These are phyloP conservation scores for Calcarius ornatus DNA, from an alignment of 2,113 vertebrate genomes.

Conservation along the genomic window DNA sequence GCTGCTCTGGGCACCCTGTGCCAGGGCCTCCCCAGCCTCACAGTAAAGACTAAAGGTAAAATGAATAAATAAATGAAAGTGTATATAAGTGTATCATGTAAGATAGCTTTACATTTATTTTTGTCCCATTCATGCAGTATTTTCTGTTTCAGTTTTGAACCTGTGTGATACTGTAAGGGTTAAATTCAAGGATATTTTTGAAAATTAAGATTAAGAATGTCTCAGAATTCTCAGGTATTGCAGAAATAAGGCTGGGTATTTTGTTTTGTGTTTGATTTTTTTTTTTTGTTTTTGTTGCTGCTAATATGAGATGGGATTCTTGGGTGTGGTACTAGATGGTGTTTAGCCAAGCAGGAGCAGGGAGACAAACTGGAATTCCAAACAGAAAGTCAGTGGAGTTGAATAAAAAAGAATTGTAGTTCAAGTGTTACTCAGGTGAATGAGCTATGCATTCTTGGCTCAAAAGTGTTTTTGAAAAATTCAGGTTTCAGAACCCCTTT, in stretches of 20 bases:
- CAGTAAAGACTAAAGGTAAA: not conserved
- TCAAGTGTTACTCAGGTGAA: not conserved
- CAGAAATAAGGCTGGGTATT: not conserved
- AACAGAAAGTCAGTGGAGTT: not conserved
- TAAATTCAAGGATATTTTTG: not conserved
- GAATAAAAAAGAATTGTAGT: not conserved
- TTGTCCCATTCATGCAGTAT: not conserved
- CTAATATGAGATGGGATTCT: not conserved
- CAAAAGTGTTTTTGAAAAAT: not conserved
- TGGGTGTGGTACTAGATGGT: not conserved
- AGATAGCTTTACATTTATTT: not conserved
- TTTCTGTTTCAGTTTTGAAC: not conserved
- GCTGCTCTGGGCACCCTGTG: not conserved
- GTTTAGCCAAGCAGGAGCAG: not conserved
- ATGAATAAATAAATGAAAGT: not conserved
- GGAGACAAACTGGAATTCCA: not conserved
- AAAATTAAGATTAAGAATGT: not conserved
- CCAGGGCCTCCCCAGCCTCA: not conserved
- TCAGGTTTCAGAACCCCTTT: not conserved
- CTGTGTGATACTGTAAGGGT: not conserved
- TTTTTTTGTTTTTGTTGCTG: not conserved
- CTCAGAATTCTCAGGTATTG: not conserved
- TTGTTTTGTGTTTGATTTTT: not conserved
- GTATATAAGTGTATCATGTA: accelerated
- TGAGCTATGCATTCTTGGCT: not conserved